Percentiles rank a stretch among this genome's conserved stretches.
Conservation (phyloP, 2,113 vertebrate species). For the Pluvianellus socialis region DNA sequence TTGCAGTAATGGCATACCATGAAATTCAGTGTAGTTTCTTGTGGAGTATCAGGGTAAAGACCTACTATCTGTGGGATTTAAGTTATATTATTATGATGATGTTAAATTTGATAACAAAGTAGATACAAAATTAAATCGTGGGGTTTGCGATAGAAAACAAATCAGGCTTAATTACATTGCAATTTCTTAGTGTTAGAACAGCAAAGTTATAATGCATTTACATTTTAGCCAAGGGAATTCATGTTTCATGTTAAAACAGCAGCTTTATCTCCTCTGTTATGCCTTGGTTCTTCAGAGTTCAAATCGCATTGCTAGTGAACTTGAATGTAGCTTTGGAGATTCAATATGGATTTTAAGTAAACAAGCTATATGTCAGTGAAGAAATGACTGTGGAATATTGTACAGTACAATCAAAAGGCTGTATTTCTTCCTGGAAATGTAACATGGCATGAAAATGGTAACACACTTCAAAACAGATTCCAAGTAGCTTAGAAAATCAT, state of each 20-base stretch:
- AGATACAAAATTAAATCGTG: background rate
- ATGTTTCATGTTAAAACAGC: background rate
- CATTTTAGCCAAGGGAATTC: background rate
- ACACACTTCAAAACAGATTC: background rate
- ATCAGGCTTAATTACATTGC: conserved; percentile 16
- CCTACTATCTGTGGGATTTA: background rate
- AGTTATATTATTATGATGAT: background rate
- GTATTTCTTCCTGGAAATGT: background rate
- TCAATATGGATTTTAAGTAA: background rate
- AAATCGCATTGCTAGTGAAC: background rate
- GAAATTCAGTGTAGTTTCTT: background rate
- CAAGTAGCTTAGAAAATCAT: background rate
- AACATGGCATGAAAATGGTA: background rate
- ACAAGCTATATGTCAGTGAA: background rate
- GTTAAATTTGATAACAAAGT: background rate
- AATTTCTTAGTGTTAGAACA: background rate
- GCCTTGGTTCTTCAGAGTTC: background rate
- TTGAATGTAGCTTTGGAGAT: background rate
- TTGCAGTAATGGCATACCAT: background rate
- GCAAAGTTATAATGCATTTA: background rate
- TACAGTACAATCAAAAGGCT: background rate
- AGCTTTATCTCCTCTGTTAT: background rate
- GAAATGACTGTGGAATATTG: background rate
- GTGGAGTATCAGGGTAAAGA: background rate
- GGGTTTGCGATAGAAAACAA: background rate